Evolutionary conservation across 2,888 invertebrate genomes (phyloP).

Genomic region (Meandrusa payeni): DNA sequence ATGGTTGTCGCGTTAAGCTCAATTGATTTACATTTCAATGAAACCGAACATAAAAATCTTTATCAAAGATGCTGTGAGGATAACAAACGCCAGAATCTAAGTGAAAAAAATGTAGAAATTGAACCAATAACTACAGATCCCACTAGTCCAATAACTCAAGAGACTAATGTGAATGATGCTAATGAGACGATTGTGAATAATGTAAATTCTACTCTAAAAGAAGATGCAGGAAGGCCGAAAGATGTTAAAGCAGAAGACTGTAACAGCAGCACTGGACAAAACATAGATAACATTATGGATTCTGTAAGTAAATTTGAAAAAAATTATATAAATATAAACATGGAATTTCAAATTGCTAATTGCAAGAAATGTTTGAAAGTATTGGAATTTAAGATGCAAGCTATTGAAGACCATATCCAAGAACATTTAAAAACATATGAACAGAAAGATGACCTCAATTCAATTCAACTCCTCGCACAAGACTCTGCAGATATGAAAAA

Average conservation of each 20-base stretch:
- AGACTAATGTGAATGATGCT: conserved; percentile 7
- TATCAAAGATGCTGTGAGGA: conserved; percentile 27
- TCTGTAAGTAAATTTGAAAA: conserved; percentile 34
- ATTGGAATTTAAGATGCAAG: conserved; percentile 32
- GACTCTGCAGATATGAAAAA: too few relatives aligned
- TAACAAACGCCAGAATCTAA: too few relatives aligned
- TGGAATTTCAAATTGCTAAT: conserved; percentile 32
- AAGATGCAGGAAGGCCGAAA: neutral
- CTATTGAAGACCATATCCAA: conserved; percentile 34
- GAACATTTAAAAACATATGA: conserved; percentile 21
- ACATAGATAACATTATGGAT: conserved; percentile 28
- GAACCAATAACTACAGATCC: too few relatives aligned
- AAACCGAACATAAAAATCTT: conserved; percentile 30
- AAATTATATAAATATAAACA: conserved; percentile 38
- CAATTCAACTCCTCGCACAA: neutral
- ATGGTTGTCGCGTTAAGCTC: conserved; percentile 29
- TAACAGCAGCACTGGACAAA: neutral
- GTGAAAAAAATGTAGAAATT: too few relatives aligned
- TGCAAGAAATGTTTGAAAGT: conserved; percentile 37
- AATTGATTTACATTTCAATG: conserved; percentile 32
- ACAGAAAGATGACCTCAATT: conserved; percentile 14
- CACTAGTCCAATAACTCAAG: too few relatives aligned
- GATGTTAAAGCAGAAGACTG: too few relatives aligned
- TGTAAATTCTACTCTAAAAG: conserved; percentile 25
- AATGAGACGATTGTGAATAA: conserved; percentile 5